phyloP scores from a whole-genome alignment of 2,888 invertebrate genomes.

The Pyrocoelia pectoralis region DNA sequence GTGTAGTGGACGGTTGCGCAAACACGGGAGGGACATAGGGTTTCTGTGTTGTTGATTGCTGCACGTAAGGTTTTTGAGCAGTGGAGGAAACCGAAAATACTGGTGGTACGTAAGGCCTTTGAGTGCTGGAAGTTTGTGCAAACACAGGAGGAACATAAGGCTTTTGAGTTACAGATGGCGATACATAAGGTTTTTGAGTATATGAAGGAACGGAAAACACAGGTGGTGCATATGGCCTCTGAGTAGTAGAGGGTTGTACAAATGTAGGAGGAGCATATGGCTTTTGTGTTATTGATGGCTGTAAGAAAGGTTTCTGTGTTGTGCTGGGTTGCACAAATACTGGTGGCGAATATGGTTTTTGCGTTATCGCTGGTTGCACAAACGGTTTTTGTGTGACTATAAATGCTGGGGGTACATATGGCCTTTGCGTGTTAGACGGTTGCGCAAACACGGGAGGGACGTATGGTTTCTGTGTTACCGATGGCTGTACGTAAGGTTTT shows the following conservation, averaged over 20 bases:
- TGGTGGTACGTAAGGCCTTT: conserved; percentile 1
- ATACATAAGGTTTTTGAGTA: not conserved
- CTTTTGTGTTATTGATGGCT: not conserved
- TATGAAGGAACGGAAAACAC: not conserved
- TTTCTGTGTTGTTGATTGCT: not conserved
- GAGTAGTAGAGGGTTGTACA: not conserved
- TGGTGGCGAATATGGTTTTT: not conserved
- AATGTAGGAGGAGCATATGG: conserved; percentile 1
- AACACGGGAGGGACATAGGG: not conserved
- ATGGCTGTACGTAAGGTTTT: conserved; percentile 2
- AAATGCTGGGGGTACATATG: not conserved
- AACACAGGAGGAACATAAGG: not conserved
- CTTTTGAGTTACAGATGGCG: not conserved
- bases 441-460: not conserved
- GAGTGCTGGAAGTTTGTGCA: not conserved
- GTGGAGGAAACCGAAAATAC: not conserved
- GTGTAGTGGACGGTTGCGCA: not conserved
- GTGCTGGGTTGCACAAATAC: not conserved
- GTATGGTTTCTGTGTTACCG: conserved; percentile 1
- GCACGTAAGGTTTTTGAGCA: not conserved
- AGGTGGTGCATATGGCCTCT: not conserved
- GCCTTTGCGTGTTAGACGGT: not conserved
- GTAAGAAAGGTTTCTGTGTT: conserved; percentile 1
- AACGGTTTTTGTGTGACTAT: not conserved
- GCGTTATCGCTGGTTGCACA: not conserved